Base-by-base conservation (phyloP, 2,113 vertebrate genomes). In the Nesoenas mayeri region DNA sequence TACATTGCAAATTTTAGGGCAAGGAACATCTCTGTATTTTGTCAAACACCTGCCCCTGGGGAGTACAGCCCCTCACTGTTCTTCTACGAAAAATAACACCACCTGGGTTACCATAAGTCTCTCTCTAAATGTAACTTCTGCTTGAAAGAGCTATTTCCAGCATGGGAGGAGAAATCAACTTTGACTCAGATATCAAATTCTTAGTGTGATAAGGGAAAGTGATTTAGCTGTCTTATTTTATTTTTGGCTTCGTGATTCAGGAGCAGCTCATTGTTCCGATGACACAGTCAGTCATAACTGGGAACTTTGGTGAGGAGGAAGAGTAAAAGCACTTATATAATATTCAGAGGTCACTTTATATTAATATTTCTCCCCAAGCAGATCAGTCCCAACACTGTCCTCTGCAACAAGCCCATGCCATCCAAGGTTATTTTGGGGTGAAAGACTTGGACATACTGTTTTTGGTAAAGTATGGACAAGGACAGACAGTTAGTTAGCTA, bases 191-290 rank as follows among this genome's bases (percentile, higher is more conserved):
- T 91, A 93, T 50, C 70, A 93, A 34, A 83, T 81, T 89, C 53
- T 84, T 57, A 40, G 80, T 87, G 50, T 82, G 89, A 75, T 92
- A 92, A 92, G 73, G 80, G n/a, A 95, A 96, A 91, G 84, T 91
- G 89, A 97, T 95, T 96, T 94, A 96, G 53, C 77, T 95, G 91
- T 75, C 91, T 54, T 71, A 84, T 85, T 90, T 94, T 91, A 97
- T 97, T 94, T 96, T 94, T 95, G 92, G 61, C 73, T 91, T 80
- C 81, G 58, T 95, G 95, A 95, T 87, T 96, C 86, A 93, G 74
- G 28, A 96, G 72, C 61, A 89, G 77, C n/a, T 96, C 86, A 89
- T 92, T 95, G 91, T 95, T 95, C 28, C 2, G 54, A 79, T 91
- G 91, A 95, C 75, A 89, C 3, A 88, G 82, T 75, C 94, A 91